Evolutionary conservation across 1,140 invertebrate genomes (phyloP), one percentile per base, ranked within the genome.

Genomic region (Carcinoscorpius rotundicauda): DNA sequence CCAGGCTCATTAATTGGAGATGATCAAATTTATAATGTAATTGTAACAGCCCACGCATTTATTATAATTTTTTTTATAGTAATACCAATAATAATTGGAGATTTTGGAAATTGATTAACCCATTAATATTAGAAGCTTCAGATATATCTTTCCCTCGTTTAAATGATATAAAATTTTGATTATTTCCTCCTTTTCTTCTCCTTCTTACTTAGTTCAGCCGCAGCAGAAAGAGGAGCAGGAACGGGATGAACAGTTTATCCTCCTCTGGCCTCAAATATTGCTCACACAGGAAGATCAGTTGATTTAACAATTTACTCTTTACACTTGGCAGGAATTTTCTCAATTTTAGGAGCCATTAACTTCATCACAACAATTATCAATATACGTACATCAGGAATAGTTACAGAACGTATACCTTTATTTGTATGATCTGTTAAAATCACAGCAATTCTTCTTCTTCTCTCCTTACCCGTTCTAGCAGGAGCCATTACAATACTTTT

Each of bases 1-100:
- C 81, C 82, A 0, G 82, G 81, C 51, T 75, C 72, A 58, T 77
- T 85, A 74, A 82, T 87, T 76, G 78, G 77, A 55, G 80, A 86
- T 80, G 82, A 85, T 73, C 81, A 86, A 80, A 80, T 85, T 75
- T 87, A 86, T 81, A 87, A 87, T 78, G 78, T 80, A 64, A 79
- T 87, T 75, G 81, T 88, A 29, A 88, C 86, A 6, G 78, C 80
- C 5, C 85, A 89, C 80, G 86, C 84, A 66, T 85, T 88, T 78
- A 73, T 87, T 70, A 88, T 87, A 82, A 86, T 87, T 84, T 88
- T 88, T 78, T 87, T 87, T 80, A 85, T 87, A 79, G 83, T 88
- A 65, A 87, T 88, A 80, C 86, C 85, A 60, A 80, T 85, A 76
- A 81, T 87, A 82, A 85, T 89, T 81, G 86, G 86, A 58, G 85